A percentile compares a stretch with the other conserved stretches of the same genome.
Evolutionary conservation across 2,113 vertebrate genomes (phyloP).

Genomic region (Corapipo altera): DNA sequence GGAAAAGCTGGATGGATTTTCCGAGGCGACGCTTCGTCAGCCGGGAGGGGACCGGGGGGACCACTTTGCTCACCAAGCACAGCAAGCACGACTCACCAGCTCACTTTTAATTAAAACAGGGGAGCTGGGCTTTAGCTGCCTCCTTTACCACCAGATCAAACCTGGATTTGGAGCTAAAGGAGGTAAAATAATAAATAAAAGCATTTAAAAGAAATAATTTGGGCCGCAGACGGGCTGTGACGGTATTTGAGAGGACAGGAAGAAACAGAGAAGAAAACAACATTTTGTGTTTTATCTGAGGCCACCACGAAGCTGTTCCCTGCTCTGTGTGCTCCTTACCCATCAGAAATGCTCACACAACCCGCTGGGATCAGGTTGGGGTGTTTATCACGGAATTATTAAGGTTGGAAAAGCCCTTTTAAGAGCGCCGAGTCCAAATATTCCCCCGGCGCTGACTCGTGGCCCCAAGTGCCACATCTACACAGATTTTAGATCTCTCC

Average conservation of each 20-base stretch:
- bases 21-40: background rate
- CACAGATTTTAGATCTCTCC: no score
- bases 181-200: background rate
- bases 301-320: background rate
- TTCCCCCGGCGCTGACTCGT: background rate
- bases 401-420: background rate
- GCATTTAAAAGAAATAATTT: background rate
- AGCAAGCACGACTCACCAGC: background rate
- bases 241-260: background rate
- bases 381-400: background rate
- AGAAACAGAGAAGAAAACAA: background rate
- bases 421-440: background rate
- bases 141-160: background rate
- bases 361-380: background rate
- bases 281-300: background rate
- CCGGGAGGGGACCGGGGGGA: background rate
- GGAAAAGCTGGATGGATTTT: background rate
- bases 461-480: background rate
- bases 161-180: background rate
- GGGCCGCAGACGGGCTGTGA: background rate
- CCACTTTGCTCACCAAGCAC: background rate
- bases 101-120: slow-evolving; percentile 29
- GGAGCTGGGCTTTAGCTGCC: background rate
- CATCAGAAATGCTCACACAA: background rate
- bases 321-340: background rate